phyloP scores from a whole-genome alignment of 2,797 vertebrate genomes.

The Dermochelys coriacea region DNA sequence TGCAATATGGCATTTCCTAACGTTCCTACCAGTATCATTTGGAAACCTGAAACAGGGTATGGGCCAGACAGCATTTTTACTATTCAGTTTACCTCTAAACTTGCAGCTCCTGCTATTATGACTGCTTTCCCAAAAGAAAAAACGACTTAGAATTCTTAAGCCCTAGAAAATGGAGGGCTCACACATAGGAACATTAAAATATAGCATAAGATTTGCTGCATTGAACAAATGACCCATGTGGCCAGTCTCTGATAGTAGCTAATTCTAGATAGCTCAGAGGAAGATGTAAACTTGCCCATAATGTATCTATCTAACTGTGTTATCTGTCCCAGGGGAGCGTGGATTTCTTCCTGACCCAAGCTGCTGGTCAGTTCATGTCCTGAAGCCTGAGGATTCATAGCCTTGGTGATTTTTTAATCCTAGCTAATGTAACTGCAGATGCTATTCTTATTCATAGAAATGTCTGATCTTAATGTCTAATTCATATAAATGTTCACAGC shows the following conservation, averaged over 20 bases:
- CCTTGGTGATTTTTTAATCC: conserved; percentile 29
- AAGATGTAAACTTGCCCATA: not conserved
- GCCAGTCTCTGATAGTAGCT: not conserved
- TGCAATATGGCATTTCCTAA: not conserved
- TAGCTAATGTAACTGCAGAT: conserved; percentile 29
- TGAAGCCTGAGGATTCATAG: conserved; percentile 47
- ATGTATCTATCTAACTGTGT: not conserved
- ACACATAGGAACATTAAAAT: not conserved
- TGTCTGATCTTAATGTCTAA: conserved; percentile 27
- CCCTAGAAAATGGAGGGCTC: not conserved
- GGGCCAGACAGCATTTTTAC: not conserved
- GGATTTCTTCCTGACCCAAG: not conserved
- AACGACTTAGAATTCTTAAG: conserved; percentile 38
- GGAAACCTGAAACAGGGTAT: conserved; percentile 35
- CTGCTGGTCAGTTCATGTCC: conserved; percentile 18
- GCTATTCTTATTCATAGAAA: conserved; percentile 47
- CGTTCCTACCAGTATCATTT: not conserved
- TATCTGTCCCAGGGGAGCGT: conserved; percentile 17
- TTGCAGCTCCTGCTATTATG: not conserved
- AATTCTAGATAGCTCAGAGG: not conserved
- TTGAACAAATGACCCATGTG: not conserved
- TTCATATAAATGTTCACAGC: conserved; percentile 33
- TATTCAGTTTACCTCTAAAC: conserved; percentile 5
- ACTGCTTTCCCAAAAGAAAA: conserved; percentile 20
- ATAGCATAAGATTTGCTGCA: not conserved